Evolutionary conservation across 2,888 invertebrate species (phyloP), one percentile per base, ranked within the genome.

Genomic region (Idaea straminata): DNA sequence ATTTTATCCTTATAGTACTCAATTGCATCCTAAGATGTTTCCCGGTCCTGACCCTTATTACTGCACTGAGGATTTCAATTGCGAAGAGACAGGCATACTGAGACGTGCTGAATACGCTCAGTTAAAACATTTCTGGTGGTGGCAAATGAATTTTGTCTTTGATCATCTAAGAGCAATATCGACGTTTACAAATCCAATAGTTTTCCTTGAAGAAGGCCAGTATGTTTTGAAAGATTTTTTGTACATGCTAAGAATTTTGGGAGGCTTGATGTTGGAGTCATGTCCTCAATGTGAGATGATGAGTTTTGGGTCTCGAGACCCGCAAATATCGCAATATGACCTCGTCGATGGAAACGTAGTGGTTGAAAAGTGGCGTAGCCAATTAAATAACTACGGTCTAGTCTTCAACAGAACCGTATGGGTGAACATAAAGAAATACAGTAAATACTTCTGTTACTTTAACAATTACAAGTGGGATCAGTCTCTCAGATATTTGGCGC

Each of bases 121-220:
- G 63, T 62, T 66, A 5, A 87, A 86, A 64, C 80, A 81, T 25
- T 81, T 81, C 62, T 85, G 83, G 86, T 87, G 84, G 87, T 87
- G 84, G 87, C 81, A 78, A 65, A 67, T 73, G 4, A 82, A 79
- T 60, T 76, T 77, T 16, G 74, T 87, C 0, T 87, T 87, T 65
- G 80, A 84, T 35, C 63, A 78, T 62, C 36, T 85, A 15, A 64
- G 72, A 35, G 67, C 69, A 0, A 72, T 66, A 0, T 59, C 72
- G 35, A 38, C 69, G 66, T 64, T 77, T 62, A 57, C 80, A 5
- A 63, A 70, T 5, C 64, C 73, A 38, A 61, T 85, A 61, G 63
- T 83, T 69, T 74, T 83, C 68, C 65, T 82, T 15, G 69, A 82
- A 66, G 76, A 83, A 63, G 68, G 78, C 35, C 74, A 86, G 64